Base-by-base conservation (phyloP, 1,140 invertebrate genomes). In the Drosophila saltans region DNA sequence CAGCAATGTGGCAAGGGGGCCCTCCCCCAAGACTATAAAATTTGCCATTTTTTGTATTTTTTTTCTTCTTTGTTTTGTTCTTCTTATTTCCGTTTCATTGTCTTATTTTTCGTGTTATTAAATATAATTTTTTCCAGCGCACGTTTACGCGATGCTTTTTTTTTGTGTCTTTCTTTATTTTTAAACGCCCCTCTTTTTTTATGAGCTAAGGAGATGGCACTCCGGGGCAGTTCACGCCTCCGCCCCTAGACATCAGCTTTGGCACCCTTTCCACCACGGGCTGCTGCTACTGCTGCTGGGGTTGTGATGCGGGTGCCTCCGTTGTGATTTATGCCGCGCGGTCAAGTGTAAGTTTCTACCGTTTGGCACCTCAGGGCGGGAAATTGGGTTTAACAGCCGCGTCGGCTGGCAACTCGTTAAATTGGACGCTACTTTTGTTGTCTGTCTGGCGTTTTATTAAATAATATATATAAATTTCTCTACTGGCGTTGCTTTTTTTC, bases 321-420 rank as follows among this genome's bases (percentile, higher is more conserved):
- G 45, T 43, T 61, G 67, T 89, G 84, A 89, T 89, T 89, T 89
- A 89, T 89, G 81, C 85, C 68, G 67, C 65, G 75, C 84, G 85
- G 84, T 89, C 84, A 89, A 89, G 85, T 89, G 85, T 89, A 89
- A 90, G 80, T 84, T 52, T 85, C 64, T 48, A 66, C 66, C 77
- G 73, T 73, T 59, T 66, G 69, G 66, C 74, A 80, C 76, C 81
- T 80, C 40, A 56, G 73, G 82, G 59, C 80, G 66, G 82, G 80
- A 83, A 88, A 80, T 86, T 86, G 80, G 72, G 83, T 86, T 86
- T 86, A 89, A 88, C 83, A 67, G 83, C 75, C 64, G 60, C 66
- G 7, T 9, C 45, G 75, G 77, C 71, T 75, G 84, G 69, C 80
- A 73, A 75, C 81, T 90, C 85, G 84, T 89, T 89, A 84, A 89